Conservation (phyloP, 1,140 invertebrate genomes). For the Hesperophylax magnus region DNA sequence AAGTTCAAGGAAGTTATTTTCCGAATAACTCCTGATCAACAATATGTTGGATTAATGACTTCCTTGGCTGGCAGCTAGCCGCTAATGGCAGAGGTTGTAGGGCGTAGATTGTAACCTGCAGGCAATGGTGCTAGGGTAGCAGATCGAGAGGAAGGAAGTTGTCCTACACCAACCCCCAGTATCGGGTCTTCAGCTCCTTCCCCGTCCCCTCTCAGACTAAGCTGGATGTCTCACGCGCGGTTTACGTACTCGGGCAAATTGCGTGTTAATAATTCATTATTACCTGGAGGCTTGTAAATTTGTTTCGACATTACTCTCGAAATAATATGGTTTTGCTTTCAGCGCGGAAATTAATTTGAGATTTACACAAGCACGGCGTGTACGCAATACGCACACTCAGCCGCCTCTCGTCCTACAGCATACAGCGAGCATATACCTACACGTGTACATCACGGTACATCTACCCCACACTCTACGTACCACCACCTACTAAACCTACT, state of each 20-base stretch:
- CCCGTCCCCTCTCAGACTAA: background rate
- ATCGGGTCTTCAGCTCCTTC: no score
- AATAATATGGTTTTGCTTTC: slow-evolving; percentile 55
- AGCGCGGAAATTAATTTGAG: slow-evolving; percentile 44
- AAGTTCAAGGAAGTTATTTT: no score
- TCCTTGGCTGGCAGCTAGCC: background rate
- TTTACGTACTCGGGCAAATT: slow-evolving; percentile 34
- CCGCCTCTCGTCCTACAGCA: no score
- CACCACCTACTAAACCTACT: no score
- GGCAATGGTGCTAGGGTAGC: background rate
- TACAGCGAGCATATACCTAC: no score
- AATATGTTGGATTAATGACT: no score
- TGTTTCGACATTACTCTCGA: slow-evolving; percentile 52
- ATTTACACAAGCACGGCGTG: slow-evolving; percentile 24
- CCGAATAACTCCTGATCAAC: no score
- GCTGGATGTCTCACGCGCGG: slow-evolving; percentile 2
- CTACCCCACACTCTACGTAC: no score
- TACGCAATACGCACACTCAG: background rate
- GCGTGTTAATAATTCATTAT: slow-evolving; percentile 55
- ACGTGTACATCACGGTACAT: no score
- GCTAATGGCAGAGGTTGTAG: background rate
- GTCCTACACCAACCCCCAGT: no score
- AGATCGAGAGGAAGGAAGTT: no score
- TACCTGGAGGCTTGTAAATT: slow-evolving; percentile 55
- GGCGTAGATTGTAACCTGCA: background rate